phyloP scores from a whole-genome alignment of 2,888 invertebrate genomes.

The Entomobrya multifasciata region DNA sequence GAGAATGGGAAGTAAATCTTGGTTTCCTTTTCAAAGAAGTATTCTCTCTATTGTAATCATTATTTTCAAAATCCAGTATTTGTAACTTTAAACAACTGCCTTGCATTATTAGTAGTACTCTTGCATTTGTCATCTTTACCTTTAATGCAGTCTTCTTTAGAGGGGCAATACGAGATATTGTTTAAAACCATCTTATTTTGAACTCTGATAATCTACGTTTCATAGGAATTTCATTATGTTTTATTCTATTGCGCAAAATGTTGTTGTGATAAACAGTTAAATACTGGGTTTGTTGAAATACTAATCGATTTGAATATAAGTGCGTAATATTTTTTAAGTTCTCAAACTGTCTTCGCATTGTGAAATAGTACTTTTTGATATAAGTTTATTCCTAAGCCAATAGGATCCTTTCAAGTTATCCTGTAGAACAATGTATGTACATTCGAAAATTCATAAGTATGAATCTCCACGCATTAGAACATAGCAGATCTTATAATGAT shows the following conservation, averaged over 20 bases:
- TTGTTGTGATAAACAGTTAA: neutral
- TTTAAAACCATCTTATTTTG: conserved; percentile 62
- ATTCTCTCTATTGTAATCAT: conserved; percentile 6
- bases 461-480: neutral
- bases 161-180: conserved; percentile 46
- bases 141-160: conserved; percentile 17
- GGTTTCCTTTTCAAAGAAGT: conserved; percentile 13
- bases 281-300: too few relatives aligned
- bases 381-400: too few relatives aligned
- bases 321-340: too few relatives aligned
- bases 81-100: conserved; percentile 44
- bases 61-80: conserved; percentile 37
- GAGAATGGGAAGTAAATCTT: neutral
- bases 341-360: too few relatives aligned
- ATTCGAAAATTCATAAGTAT: neutral
- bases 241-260: neutral
- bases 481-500: neutral
- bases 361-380: too few relatives aligned
- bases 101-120: neutral
- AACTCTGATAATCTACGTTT: conserved; percentile 8
- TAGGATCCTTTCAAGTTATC: too few relatives aligned
- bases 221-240: neutral
- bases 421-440: neutral
- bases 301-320: too few relatives aligned
- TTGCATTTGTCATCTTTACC: conserved; percentile 41